Base-by-base conservation (phyloP, 2,797 vertebrate genomes). In the Acipenser ruthenus region DNA sequence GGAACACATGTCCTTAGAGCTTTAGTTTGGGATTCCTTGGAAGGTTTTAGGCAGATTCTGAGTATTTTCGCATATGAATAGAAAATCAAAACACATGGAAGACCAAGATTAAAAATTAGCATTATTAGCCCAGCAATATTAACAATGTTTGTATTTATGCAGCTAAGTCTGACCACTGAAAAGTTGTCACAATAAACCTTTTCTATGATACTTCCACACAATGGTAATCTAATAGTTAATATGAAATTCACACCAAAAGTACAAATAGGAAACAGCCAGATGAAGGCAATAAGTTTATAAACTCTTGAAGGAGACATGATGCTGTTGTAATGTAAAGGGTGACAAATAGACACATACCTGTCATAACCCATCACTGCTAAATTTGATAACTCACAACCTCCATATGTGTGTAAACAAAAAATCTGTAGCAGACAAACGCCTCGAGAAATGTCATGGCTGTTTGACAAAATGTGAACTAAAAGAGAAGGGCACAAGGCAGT, bases 401-500 rank as follows among this genome's bases (percentile, higher is more conserved):
- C 68, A 62, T 69, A 69, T 9, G 64, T 66, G 47, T 66, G 52
- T 7, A 69, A 12, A 51, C 48, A 52, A 60, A 66, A 69, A 51
- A 69, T 62, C 23, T 66, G 64, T 6, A 62, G 6, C 2, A 69
- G 52, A 69, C 68, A 69, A 55, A n/a, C 49, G 49, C 50, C 50
- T 49, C 64, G 48, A 52, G 68, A 70, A 65, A 70, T 63, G 11
- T 66, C 23, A 65, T 60, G 50, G 49, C 49, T 58, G 1, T 60
- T 64, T 10, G 60, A 49, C 6, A 62, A 11, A 23, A 70, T 65
- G 63, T 73, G 71, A 7, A 55, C 64, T 59, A 77, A 65, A 67
- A 77, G 53, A n/a, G 60, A 65, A 52, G 72, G 73, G 37, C 67
- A 63, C n/a, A 75, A 10, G 65, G 65, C 62, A 64, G 60, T 61